Evolutionary conservation across 2,888 invertebrate genomes (phyloP), one percentile per base, ranked within the genome.

Genomic region (Drosophila lacicola): DNA sequence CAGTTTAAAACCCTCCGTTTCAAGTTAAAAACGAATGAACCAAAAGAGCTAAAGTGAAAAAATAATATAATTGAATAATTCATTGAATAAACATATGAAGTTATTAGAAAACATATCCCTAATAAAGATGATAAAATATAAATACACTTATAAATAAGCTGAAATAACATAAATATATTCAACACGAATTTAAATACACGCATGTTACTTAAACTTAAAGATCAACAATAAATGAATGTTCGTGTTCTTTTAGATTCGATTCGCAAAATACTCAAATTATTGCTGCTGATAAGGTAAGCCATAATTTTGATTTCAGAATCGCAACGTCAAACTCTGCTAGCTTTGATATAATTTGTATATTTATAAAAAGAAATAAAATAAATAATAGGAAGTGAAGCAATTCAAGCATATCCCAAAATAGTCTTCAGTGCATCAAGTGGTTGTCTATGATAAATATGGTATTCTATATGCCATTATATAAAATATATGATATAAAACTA

Each of bases 11-110:
- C 85, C 85, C 85, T 85, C 85, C 85, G 85, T 85, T 85, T 88
- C 88, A 88, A 78, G 89, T 89, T 88, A 61, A 82, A 85, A 88
- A 85, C 85, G 47, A 89, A 78, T 88, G 89, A 89, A 89, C 85
- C 89, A 89, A 85, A 89, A 82, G 2, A 17, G 47, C 70, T 74
- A 63, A 49, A 45, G 58, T 60, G 70, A 56, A 29, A 8, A 29
- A 29, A 2, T 29, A 29, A 29, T 17, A 37, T 11, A 66, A 55
- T 8, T 10, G 51, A 70, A 62, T 74, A 78, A 34, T 62, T 53
- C 33, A 77, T 51, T 56, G 62, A 34, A 67, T 61, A 63, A 67
- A 46, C 34, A 68, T 62, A 68, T 61, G 39, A 63, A 65, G 75
- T 37, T 34, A 58, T 65, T 75, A 67, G 82, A 54, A 66, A 73